Base-by-base conservation (phyloP, 2,113 vertebrate genomes). In the Cavia aperea region DNA sequence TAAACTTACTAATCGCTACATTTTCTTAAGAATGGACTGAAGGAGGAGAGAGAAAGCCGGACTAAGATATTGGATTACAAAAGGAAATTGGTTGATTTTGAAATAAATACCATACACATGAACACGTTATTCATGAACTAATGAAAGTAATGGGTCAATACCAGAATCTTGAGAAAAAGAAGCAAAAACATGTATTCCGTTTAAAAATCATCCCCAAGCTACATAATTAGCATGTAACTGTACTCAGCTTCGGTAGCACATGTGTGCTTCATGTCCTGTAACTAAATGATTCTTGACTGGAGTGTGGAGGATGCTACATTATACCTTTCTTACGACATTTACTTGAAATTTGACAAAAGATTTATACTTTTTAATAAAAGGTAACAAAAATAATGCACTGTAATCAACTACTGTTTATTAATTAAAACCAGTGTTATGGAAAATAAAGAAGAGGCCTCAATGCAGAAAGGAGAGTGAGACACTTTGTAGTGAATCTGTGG, bases 401-500 rank as follows among this genome's bases (percentile, higher is more conserved):
- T 14, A n/a, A 39, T 29, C 66, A 88, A 92, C 84, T 68, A 60
- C 62, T 31, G 9, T 77, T 15, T 62, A 26, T 89, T 89, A 62
- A 56, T 12, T 49, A 73, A 21, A 24, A 58, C 33, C 43, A 24
- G 1, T 88, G 63, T 16, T 60, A 43, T 68, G 26, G 16, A 36
- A 90, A 68, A 66, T 31, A 49, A 68, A 31, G 26, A 89, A 86
- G 29, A 49, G 15, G 0, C 8, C 9, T 63, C 29, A 1, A 3
- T 5, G 39, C 73, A 29, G 18, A 18, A 60, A 82, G 23, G 23
- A 51, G 26, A 5, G 3, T 36, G 29, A 72, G 1, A 1, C 9
- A 46, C 2, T 33, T n/a, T 33, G 12, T 7, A 75, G 19, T 2
- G 4, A 65, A 77, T 13, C 6, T 1, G 0, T 12, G 7, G 49